Conservation (phyloP, 2,113 vertebrate species). For the Taurulus bubalis region DNA sequence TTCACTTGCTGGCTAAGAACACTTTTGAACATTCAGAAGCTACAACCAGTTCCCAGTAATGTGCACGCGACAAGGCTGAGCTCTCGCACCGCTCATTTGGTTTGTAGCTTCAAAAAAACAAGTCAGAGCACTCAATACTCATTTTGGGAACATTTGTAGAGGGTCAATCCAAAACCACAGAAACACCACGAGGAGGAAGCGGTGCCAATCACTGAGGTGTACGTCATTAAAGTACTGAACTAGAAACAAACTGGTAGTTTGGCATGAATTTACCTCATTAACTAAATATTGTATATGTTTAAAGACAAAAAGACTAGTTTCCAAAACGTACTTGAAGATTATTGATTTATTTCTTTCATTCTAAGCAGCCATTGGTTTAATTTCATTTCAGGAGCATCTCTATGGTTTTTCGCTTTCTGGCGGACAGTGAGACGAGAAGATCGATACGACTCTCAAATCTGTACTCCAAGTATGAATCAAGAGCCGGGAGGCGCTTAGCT, state of each 20-base stretch:
- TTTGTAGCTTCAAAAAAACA: conserved; percentile 47
- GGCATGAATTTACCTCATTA: not conserved
- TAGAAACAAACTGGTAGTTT: not conserved
- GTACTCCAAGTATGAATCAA: not conserved
- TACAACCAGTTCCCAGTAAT: conserved; percentile 45
- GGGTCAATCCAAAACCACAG: conserved; percentile 50
- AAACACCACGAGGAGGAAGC: not conserved
- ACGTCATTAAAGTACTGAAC: not conserved
- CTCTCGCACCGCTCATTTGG: conserved; percentile 46
- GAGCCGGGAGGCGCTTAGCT: not conserved
- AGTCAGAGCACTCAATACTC: conserved; percentile 37
- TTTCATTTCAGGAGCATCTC: not conserved
- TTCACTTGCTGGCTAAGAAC: conserved; percentile 74
- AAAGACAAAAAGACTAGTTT: not conserved
- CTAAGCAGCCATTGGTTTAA: not conserved
- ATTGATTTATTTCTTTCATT: not conserved
- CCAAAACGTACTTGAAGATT: not conserved
- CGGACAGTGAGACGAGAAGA: not conserved
- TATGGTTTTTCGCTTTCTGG: too few species aligned
- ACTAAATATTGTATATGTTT: not conserved
- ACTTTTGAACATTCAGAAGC: conserved; percentile 75
- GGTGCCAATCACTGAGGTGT: not conserved
- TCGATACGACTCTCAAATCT: not conserved
- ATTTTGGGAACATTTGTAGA: conserved; percentile 27
- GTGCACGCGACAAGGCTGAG: conserved; percentile 37